Percentiles rank a stretch among this genome's conserved stretches.
These are phyloP conservation scores for Drosophila ficusphila DNA, from an alignment of 1,140 invertebrate genomes.

Conservation along the genomic window DNA sequence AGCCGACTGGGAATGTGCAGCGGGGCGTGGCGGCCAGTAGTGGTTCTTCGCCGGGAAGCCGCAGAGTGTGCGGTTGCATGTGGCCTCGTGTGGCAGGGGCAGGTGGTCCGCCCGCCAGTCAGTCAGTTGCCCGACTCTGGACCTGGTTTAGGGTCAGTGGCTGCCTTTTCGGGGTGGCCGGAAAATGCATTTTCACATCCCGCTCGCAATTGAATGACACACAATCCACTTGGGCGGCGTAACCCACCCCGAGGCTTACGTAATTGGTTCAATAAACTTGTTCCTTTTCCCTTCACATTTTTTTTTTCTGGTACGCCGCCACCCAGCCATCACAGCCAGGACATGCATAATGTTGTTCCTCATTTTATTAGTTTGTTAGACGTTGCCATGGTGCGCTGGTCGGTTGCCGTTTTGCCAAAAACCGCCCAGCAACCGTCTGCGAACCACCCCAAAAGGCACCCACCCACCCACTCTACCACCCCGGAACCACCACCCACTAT, in stretches of 20 bases:
- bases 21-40: constrained; percentile 55
- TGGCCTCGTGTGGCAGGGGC: constrained; percentile 51
- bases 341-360: constrained; percentile 47
- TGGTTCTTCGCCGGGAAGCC: constrained; percentile 61
- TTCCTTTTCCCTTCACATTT: too few relatives aligned
- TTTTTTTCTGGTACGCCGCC: constrained; percentile 33
- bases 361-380: constrained; percentile 63
- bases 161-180: constrained; percentile 63
- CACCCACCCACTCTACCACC: not conserved
- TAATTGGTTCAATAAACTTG: constrained; percentile 82
- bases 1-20: constrained; percentile 67
- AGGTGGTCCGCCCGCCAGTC: constrained; percentile 13
- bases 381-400: constrained; percentile 68
- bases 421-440: constrained; percentile 23
- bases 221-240: constrained; percentile 28
- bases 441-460: constrained; percentile 19
- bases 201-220: constrained; percentile 55
- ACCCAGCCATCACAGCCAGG: constrained; percentile 17
- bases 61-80: constrained; percentile 74
- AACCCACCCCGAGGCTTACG: constrained; percentile 47
- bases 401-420: constrained; percentile 59
- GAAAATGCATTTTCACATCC: constrained; percentile 65
- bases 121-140: constrained; percentile 8
- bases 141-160: constrained; percentile 53
- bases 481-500: constrained; percentile 21